Conservation (phyloP, 2,797 vertebrate genomes). For the Bradypodion ventrale region DNA sequence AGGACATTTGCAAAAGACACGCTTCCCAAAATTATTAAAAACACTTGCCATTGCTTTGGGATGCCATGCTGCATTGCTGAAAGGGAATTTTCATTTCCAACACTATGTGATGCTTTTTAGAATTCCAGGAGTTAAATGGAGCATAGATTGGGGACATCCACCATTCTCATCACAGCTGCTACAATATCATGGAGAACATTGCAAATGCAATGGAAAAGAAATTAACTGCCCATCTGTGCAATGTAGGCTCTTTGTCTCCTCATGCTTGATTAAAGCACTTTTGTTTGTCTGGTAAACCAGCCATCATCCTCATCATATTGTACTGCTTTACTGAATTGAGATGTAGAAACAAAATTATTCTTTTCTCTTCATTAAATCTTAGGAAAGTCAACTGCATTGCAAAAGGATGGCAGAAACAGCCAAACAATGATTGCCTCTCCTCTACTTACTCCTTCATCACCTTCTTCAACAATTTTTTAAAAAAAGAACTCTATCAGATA, state of each 20-base stretch:
- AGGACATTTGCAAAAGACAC: constrained; percentile 25
- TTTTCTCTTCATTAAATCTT: constrained; percentile 11
- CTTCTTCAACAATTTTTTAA: constrained; percentile 2
- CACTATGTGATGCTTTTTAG: constrained; percentile 42
- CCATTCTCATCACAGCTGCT: constrained; percentile 68
- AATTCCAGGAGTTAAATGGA: constrained; percentile 67
- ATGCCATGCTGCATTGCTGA: constrained; percentile 32
- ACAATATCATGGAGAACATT: constrained; percentile 50
- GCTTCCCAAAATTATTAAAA: constrained; percentile 42
- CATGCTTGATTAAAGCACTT: constrained; percentile 54
- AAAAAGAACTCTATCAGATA: background rate
- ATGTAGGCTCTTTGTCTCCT: constrained; percentile 51
- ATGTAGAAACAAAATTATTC: constrained; percentile 32
- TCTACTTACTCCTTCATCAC: background rate
- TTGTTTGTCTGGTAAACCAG: constrained; percentile 46
- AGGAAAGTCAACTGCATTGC: constrained; percentile 1
- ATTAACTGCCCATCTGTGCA: constrained; percentile 65
- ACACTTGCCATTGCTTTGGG: constrained; percentile 46
- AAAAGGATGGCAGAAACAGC: background rate
- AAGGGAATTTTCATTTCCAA: constrained; percentile 50
- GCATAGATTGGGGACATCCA: constrained; percentile 57
- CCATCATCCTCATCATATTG: constrained; percentile 34
- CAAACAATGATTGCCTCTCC: background rate
- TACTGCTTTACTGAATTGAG: constrained; percentile 42
- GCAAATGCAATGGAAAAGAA: constrained; percentile 59